phyloP scores from a whole-genome alignment of 2,888 invertebrate genomes.

The Andrena chrysosceles region DNA sequence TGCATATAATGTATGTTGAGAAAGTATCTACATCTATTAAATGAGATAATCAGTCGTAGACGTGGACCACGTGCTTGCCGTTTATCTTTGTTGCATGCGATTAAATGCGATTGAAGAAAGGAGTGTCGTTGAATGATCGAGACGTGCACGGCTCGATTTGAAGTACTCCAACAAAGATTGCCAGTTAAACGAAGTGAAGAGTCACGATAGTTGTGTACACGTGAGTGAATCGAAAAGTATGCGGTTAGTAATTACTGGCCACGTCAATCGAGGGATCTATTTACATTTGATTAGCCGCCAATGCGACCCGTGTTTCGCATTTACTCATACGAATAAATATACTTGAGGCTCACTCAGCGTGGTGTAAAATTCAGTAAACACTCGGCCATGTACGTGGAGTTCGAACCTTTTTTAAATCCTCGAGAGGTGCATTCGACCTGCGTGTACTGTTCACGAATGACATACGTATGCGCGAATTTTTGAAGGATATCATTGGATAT shows the following conservation, averaged over 20 bases:
- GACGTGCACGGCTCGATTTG: background rate
- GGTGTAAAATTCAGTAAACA: slow-evolving; percentile 21
- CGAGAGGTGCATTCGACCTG: slow-evolving; percentile 1
- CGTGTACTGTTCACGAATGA: background rate
- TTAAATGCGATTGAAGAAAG: slow-evolving; percentile 34
- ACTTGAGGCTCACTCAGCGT: background rate
- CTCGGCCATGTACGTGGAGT: background rate
- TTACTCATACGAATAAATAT: background rate
- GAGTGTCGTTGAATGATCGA: background rate
- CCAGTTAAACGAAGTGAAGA: background rate
- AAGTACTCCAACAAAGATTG: slow-evolving; percentile 9
- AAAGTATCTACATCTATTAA: background rate
- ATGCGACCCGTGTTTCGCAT: background rate
- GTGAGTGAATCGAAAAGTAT: slow-evolving; percentile 9
- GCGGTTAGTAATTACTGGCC: background rate
- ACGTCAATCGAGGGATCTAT: slow-evolving; percentile 10
- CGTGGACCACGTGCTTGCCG: slow-evolving; percentile 5
- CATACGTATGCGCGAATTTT: slow-evolving; percentile 28
- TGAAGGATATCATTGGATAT: slow-evolving; percentile 17
- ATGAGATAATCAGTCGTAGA: slow-evolving; percentile 15
- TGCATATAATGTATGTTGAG: background rate
- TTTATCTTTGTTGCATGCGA: slow-evolving; percentile 22
- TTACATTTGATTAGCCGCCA: slow-evolving; percentile 4
- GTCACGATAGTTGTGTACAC: background rate
- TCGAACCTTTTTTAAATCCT: background rate